These are phyloP conservation scores for Seriola quinqueradiata DNA, from an alignment of 2,113 vertebrate genomes.

Conservation along the genomic window DNA sequence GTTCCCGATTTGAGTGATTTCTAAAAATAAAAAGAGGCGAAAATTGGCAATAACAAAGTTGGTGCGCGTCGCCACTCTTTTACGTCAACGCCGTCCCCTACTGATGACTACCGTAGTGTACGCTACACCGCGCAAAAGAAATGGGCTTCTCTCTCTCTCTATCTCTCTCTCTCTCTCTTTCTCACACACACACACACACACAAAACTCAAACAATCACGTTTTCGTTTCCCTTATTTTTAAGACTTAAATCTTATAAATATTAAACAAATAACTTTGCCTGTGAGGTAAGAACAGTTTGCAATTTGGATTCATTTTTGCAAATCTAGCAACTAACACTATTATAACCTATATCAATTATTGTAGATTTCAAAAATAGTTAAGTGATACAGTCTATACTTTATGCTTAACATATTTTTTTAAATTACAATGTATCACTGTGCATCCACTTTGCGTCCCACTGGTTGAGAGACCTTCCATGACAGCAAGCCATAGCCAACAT, in stretches of 20 bases:
- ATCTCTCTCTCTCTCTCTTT: not conserved
- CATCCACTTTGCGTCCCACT: not conserved
- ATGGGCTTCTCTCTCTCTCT: not conserved
- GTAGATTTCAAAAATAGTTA: not conserved
- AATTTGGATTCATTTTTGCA: not conserved
- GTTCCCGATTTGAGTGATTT: too few species aligned
- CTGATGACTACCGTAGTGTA: slow-evolving; percentile 69
- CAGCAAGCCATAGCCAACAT: not conserved
- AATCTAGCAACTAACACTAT: not conserved
- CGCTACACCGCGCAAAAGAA: slow-evolving; percentile 14
- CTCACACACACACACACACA: not conserved
- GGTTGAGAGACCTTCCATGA: not conserved
- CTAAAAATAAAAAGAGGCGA: not conserved
- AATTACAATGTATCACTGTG: not conserved
- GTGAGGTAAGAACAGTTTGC: not conserved
- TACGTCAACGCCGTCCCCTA: slow-evolving; percentile 21
- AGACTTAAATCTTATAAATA: not conserved
- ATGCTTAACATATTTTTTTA: not conserved
- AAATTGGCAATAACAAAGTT: not conserved
- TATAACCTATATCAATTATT: not conserved
- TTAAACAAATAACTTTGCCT: not conserved
- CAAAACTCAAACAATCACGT: not conserved
- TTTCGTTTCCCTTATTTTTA: not conserved
- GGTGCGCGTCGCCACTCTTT: slow-evolving; percentile 5
- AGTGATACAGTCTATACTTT: too few species aligned